Percentiles rank a stretch among this genome's conserved stretches.
Evolutionary conservation across 2,113 vertebrate genomes (phyloP).

Genomic region (Orycteropus afer): DNA sequence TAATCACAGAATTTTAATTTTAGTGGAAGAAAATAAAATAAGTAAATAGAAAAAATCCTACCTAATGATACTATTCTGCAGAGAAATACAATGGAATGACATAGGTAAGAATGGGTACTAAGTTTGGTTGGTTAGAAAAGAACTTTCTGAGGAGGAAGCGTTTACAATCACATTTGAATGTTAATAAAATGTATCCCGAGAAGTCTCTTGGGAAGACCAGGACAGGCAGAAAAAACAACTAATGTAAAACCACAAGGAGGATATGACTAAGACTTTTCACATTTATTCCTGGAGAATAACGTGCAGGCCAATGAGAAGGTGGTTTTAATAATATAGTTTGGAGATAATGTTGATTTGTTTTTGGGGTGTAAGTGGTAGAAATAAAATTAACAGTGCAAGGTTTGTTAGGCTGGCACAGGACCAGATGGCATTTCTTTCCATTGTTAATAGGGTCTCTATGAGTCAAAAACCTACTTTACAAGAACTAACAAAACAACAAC

Average conservation of each 20-base stretch:
- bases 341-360: neutral
- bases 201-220: neutral
- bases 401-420: too few species aligned
- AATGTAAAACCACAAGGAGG: neutral
- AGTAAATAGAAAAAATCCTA: neutral
- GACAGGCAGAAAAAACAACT: neutral
- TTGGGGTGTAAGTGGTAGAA: neutral
- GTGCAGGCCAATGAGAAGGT: neutral
- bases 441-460: too few species aligned
- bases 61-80: neutral
- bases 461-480: too few species aligned
- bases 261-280: neutral
- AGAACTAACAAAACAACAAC: too few species aligned
- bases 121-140: neutral
- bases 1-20: neutral
- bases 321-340: neutral
- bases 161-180: neutral
- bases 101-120: neutral
- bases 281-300: neutral
- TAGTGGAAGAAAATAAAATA: neutral
- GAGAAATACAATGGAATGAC: neutral
- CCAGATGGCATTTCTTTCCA: too few species aligned
- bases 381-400: neutral
- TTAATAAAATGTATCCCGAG: neutral
- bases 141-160: neutral